Base-by-base conservation (phyloP, 37 sponge, comb jelly and placozoan species). In the Eunapius fragilis region DNA sequence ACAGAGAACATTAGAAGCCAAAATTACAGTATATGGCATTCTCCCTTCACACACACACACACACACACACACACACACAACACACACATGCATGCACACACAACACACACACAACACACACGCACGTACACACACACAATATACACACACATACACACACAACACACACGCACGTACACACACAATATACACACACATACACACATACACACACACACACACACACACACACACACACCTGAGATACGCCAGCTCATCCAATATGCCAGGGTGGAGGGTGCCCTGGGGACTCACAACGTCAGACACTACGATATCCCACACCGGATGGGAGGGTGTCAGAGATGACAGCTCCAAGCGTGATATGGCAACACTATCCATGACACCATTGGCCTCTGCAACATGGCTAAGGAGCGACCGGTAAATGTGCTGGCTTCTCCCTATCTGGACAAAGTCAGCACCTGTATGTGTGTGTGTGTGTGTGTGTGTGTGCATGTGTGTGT, bases 241-340 rank as follows among this genome's bases (percentile, higher is more conserved):
- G 58, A 89, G 22, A 26, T n/a, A 48, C 5, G 47, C 84, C n/a
- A 90, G 47, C 80, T 80, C 73, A 30, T 81, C 86, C 24, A 92
- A 76, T 74, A 82, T 34, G 0, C 77, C 84, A 31, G 77, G 17
- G 19, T 34, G 80, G 24, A 89, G 80, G 17, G 37, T 77, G 31
- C 89, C 89, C 31, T 87, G 85, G 48, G 93, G 88, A 32, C 79
- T 85, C 33, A 88, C 80, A 37, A 87, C 74, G 33, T 87, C 88
- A 69, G 45, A 77, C 37, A 84, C 77, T 13, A 93, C 80, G 0
- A 89, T 90, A 31, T 89, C 87, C 90, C 89, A 88, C 70, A 78
- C 77, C 0, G 79, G 27, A 24, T 82, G 81, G 26, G 83, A 76
- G 19, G 25, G 32, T 35, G 81, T 31, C 32, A 28, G 50, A 34